Percentiles rank a stretch among this genome's conserved stretches.
phyloP scores from a whole-genome alignment of 1,140 invertebrate genomes.

The Drosophila ananassae region DNA sequence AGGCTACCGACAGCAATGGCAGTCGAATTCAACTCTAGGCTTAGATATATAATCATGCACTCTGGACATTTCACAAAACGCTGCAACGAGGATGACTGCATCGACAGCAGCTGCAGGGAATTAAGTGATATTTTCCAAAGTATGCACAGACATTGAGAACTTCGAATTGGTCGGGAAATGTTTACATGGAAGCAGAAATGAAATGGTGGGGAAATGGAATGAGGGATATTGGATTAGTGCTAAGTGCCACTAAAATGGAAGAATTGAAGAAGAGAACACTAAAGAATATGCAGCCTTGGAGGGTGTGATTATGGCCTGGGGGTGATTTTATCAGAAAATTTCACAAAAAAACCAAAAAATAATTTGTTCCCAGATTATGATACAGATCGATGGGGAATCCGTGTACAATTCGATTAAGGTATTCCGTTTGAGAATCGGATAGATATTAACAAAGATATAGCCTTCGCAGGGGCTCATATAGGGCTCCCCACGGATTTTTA shows the following conservation, averaged over 20 bases:
- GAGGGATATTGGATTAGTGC: too few relatives aligned
- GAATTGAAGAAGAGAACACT: not conserved
- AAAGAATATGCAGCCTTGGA: too few relatives aligned
- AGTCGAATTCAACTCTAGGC: conserved; percentile 18
- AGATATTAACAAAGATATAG: too few relatives aligned
- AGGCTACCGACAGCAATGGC: conserved; percentile 14
- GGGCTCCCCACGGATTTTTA: too few relatives aligned
- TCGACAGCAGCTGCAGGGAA: conserved; percentile 36
- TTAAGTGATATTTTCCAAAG: conserved; percentile 60
- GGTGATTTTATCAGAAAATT: too few relatives aligned
- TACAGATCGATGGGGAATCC: too few relatives aligned
- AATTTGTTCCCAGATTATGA: too few relatives aligned
- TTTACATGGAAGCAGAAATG: not conserved
- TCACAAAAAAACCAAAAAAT: too few relatives aligned
- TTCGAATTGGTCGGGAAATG: conserved; percentile 19
- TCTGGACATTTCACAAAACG: conserved; percentile 18
- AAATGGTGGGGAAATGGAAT: not conserved
- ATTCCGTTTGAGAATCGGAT: too few relatives aligned
- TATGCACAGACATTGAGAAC: conserved; percentile 25
- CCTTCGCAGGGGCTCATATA: too few relatives aligned
- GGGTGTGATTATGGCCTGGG: too few relatives aligned
- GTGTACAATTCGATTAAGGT: too few relatives aligned
- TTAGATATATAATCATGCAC: conserved; percentile 15
- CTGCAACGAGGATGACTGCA: conserved; percentile 38
- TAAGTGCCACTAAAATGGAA: not conserved